Evolutionary conservation across 1,140 invertebrate genomes (phyloP).

Genomic region (Chelonus insularis): DNA sequence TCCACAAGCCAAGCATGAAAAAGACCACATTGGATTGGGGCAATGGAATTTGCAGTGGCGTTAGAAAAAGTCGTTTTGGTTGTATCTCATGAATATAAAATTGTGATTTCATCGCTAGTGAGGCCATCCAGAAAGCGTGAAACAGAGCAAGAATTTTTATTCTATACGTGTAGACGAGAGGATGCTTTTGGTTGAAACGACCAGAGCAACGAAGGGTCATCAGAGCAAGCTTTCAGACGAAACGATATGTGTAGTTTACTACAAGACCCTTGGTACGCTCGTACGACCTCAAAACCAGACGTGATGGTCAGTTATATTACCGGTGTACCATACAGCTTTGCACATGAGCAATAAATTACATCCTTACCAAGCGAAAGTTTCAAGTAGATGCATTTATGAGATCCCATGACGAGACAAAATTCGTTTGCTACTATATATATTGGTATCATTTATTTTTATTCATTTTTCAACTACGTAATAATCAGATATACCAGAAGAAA

Average conservation of each 20-base stretch:
- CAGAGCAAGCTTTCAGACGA: constrained; percentile 3
- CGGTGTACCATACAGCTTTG: not conserved
- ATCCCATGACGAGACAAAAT: constrained; percentile 14
- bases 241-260: constrained; percentile 16
- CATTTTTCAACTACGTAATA: not conserved
- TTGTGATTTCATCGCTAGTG: constrained; percentile 20
- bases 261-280: constrained; percentile 20
- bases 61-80: constrained; percentile 13
- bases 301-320: constrained; percentile 27
- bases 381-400: constrained; percentile 13
- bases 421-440: not conserved
- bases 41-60: not conserved
- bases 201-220: not conserved
- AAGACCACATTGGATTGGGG: constrained; percentile 20
- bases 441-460: not conserved
- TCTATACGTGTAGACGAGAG: not conserved
- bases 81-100: constrained; percentile 27
- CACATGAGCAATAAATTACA: constrained; percentile 24
- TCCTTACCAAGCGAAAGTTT: constrained; percentile 3
- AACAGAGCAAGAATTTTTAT: constrained; percentile 20
- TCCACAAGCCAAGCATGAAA: constrained; percentile 20
- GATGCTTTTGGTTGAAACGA: not conserved
- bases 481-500: not conserved
- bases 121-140: constrained; percentile 20
- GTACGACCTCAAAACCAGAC: constrained; percentile 21